Evolutionary conservation across 2,888 invertebrate genomes (phyloP).

Genomic region (Metallyticus violacea): DNA sequence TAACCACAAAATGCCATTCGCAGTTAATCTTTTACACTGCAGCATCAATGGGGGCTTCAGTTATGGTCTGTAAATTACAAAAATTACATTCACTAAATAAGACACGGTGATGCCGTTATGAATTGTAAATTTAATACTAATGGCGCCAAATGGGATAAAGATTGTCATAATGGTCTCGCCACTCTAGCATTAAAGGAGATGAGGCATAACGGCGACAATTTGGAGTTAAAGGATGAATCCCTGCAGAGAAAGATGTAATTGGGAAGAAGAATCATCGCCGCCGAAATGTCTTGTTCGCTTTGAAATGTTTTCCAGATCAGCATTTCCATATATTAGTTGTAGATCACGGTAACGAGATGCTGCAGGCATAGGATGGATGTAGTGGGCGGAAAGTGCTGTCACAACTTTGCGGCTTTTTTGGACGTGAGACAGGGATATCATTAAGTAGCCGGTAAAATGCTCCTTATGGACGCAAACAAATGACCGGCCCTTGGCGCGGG

Average conservation of each 20-base stretch:
- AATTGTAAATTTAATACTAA: neutral
- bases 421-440: neutral
- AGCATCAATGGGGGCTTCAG: neutral
- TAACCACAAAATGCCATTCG: too few relatives aligned
- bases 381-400: neutral
- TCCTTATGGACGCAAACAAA: neutral
- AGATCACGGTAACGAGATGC: neutral
- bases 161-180: neutral
- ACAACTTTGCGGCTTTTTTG: neutral
- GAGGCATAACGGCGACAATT: neutral
- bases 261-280: neutral
- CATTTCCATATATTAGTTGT: neutral
- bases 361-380: neutral
- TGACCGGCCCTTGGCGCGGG: neutral
- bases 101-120: neutral
- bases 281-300: neutral
- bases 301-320: neutral
- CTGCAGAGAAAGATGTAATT: neutral
- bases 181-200: neutral
- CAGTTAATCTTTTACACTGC: neutral
- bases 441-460: too few relatives aligned
- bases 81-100: neutral
- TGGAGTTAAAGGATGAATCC: neutral
- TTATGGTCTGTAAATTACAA: neutral
- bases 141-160: neutral